Evolutionary conservation across 64 coral and sea anemone species (phyloP).

Genomic region (Montipora capricornis): DNA sequence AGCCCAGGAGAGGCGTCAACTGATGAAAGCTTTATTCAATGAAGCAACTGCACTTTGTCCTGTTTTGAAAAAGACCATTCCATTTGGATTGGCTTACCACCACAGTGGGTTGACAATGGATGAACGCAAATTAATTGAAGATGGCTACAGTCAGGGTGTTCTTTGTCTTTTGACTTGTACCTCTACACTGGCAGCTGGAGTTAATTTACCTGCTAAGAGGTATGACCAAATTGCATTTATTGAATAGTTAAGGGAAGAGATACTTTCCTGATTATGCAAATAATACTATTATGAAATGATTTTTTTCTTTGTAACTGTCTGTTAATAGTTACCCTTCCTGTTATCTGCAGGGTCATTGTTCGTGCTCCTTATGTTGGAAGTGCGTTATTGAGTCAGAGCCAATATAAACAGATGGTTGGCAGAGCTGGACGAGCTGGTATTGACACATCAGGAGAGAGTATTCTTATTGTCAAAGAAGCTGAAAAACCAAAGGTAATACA

Average conservation of each 20-base stretch:
- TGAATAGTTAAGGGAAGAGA: not conserved
- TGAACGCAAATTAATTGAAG: slow-evolving; percentile 96
- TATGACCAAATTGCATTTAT: slow-evolving; percentile 18
- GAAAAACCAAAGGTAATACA: slow-evolving; percentile 80
- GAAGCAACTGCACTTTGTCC: slow-evolving; percentile 89
- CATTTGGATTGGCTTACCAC: slow-evolving; percentile 93
- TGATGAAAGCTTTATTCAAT: slow-evolving; percentile 74
- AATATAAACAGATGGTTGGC: slow-evolving; percentile 99
- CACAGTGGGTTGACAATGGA: slow-evolving; percentile 96
- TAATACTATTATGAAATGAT: no score
- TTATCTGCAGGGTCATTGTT: slow-evolving; percentile 83
- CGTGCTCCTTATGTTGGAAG: slow-evolving; percentile 92
- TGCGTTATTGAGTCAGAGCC: slow-evolving; percentile 77
- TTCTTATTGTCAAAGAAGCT: slow-evolving; percentile 81
- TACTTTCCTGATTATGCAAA: no score
- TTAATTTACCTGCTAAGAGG: slow-evolving; percentile 98
- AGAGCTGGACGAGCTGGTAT: slow-evolving; percentile 96
- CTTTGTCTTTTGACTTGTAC: slow-evolving; percentile 93
- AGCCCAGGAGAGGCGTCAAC: slow-evolving; percentile 56
- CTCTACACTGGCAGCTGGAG: slow-evolving; percentile 95
- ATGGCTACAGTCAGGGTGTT: slow-evolving; percentile 87
- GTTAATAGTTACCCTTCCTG: not conserved
- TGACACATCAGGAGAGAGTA: slow-evolving; percentile 97
- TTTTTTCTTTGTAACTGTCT: not conserved
- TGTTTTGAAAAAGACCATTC: slow-evolving; percentile 69